These are phyloP conservation scores for Oreortyx pictus DNA, from an alignment of 2,797 vertebrate genomes.

Conservation along the genomic window DNA sequence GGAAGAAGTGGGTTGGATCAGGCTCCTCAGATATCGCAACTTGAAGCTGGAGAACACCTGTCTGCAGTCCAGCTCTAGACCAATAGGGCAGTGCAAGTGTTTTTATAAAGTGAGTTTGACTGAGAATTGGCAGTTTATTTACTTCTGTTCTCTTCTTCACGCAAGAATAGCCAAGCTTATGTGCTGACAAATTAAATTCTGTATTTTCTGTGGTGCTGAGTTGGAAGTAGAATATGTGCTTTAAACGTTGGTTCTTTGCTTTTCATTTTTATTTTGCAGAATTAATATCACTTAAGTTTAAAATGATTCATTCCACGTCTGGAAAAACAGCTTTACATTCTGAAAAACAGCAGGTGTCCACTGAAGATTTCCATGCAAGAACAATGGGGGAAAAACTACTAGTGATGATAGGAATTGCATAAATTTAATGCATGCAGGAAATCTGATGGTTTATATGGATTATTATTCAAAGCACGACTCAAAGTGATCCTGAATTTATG, in stretches of 20 bases:
- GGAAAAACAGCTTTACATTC: neutral
- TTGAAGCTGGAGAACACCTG: neutral
- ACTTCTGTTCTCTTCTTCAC: slow-evolving; percentile 3
- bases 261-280: slow-evolving; percentile 7
- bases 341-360: neutral
- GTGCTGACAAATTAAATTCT: slow-evolving; percentile 6
- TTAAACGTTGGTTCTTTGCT: neutral
- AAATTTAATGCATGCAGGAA: neutral
- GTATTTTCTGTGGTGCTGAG: neutral
- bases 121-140: slow-evolving; percentile 2
- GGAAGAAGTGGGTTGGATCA: neutral
- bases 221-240: neutral
- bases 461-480: neutral
- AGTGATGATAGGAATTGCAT: neutral
- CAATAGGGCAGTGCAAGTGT: neutral
- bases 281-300: neutral
- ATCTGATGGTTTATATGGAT: neutral
- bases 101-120: neutral
- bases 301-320: neutral
- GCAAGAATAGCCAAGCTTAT: neutral
- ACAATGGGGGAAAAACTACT: neutral
- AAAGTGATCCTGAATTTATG: neutral
- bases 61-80: neutral
- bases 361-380: neutral
- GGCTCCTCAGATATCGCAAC: neutral